phyloP scores from a whole-genome alignment of 2,113 vertebrate genomes.

The Microcebus jonahi region DNA sequence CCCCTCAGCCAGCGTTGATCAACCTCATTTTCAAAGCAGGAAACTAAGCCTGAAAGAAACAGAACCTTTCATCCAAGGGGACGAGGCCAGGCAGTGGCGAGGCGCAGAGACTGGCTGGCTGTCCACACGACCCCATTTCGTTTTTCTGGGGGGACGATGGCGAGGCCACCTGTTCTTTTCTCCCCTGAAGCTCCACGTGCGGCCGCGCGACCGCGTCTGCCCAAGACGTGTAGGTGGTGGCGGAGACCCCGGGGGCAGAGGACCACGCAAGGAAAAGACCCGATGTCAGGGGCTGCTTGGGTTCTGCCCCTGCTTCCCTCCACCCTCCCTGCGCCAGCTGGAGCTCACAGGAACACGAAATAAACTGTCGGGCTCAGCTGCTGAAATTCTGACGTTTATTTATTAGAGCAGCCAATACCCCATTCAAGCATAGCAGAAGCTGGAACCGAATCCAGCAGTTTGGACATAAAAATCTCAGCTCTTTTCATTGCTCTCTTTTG shows the following conservation, averaged over 20 bases:
- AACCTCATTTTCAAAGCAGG: neutral
- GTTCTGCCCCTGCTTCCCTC: neutral
- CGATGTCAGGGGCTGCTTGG: neutral
- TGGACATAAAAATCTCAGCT: neutral
- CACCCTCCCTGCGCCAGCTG: accelerated
- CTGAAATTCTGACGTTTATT: neutral
- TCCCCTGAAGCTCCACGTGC: neutral
- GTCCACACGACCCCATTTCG: neutral
- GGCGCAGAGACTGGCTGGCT: neutral
- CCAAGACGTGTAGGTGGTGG: neutral
- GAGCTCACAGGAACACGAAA: neutral
- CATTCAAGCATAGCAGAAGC: neutral
- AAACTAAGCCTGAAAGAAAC: neutral
- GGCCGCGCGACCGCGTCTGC: neutral
- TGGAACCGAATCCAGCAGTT: neutral
- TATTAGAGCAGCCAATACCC: neutral
- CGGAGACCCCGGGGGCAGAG: neutral
- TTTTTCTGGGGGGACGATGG: neutral
- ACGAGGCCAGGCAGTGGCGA: neutral
- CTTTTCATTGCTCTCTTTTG: neutral
- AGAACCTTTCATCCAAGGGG: neutral
- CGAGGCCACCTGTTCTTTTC: accelerated
- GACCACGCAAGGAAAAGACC: too few relatives aligned
- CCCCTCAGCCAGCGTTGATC: neutral
- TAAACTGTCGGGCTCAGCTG: neutral